Conservation (phyloP, 1,140 invertebrate species). For the Drosophila pallidifrons region DNA sequence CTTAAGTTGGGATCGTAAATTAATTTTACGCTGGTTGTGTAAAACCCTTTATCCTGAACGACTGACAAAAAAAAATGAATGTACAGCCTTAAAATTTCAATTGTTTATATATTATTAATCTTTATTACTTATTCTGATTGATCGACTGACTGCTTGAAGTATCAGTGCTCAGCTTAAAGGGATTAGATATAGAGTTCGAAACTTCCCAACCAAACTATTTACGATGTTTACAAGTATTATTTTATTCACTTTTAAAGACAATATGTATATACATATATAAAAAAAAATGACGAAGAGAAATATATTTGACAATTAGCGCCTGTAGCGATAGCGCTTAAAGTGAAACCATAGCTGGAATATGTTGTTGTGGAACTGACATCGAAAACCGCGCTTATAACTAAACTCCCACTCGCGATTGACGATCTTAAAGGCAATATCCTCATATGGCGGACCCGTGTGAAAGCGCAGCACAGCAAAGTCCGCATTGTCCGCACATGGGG, state of each 20-base stretch:
- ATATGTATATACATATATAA: background rate
- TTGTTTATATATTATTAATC: too few relatives aligned
- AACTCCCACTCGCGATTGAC: slow-evolving; percentile 99
- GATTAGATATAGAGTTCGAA: too few relatives aligned
- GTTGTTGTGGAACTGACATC: slow-evolving; percentile 99
- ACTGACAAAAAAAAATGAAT: too few relatives aligned
- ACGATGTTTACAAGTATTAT: too few relatives aligned
- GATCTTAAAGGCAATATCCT: slow-evolving; percentile 99
- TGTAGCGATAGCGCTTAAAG: slow-evolving; percentile 98
- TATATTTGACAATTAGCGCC: slow-evolving; percentile 88
- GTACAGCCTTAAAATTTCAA: too few relatives aligned
- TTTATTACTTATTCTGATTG: too few relatives aligned
- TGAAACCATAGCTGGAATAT: slow-evolving; percentile 99
- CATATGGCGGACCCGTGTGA: slow-evolving; percentile 98
- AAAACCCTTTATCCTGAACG: too few relatives aligned
- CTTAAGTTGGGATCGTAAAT: too few relatives aligned
- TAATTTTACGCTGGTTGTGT: too few relatives aligned
- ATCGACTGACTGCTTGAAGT: too few relatives aligned
- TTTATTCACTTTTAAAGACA: background rate
- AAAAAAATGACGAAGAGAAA: background rate
- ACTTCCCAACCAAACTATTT: too few relatives aligned
- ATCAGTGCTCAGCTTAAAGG: too few relatives aligned
- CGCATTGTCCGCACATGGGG: slow-evolving; percentile 94
- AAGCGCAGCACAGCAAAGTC: slow-evolving; percentile 98
- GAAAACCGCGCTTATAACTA: slow-evolving; percentile 98